Evolutionary conservation across 92 coral and sea anemone species (phyloP).

Genomic region (Zoanthus sociatus): DNA sequence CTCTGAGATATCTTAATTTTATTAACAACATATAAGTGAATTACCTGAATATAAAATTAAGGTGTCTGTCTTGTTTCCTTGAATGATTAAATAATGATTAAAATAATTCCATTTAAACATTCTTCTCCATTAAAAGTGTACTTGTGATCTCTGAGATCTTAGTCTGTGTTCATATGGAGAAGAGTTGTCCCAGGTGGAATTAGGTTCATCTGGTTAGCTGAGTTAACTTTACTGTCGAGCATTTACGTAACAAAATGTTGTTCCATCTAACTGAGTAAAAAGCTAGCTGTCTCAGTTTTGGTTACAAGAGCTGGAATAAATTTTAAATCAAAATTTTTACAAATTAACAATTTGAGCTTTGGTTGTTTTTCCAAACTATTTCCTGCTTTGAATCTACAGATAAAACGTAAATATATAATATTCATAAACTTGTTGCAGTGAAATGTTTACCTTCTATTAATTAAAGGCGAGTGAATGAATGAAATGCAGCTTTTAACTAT

Average conservation of each 20-base stretch:
- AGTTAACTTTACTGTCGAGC: constrained; percentile 7
- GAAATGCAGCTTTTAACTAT: neutral
- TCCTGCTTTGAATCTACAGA: constrained; percentile 18
- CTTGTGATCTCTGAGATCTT: constrained; percentile 16
- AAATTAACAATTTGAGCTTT: constrained; percentile 11
- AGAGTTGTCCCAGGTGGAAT: constrained; percentile 5
- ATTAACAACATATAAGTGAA: neutral
- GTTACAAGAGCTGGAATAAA: constrained; percentile 25
- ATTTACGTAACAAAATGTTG: constrained; percentile 6
- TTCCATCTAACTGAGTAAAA: constrained; percentile 20
- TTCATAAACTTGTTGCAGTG: neutral
- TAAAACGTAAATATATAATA: neutral
- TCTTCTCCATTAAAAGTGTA: constrained; percentile 26
- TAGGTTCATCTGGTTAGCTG: neutral
- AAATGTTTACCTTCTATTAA: constrained; percentile 10
- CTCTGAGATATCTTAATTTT: constrained; percentile 20
- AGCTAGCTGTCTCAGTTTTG: constrained; percentile 16
- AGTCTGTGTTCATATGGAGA: neutral
- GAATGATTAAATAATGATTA: neutral
- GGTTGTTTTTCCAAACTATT: constrained; percentile 8
- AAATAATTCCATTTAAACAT: constrained; percentile 6
- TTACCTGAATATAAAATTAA: constrained; percentile 4
- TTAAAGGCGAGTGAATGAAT: constrained; percentile 23
- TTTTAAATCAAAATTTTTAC: neutral
- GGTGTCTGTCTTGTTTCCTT: constrained; percentile 2